These are phyloP conservation scores for Eudasyphora cyanicolor DNA, from an alignment of 2,888 invertebrate genomes.

Conservation along the genomic window DNA sequence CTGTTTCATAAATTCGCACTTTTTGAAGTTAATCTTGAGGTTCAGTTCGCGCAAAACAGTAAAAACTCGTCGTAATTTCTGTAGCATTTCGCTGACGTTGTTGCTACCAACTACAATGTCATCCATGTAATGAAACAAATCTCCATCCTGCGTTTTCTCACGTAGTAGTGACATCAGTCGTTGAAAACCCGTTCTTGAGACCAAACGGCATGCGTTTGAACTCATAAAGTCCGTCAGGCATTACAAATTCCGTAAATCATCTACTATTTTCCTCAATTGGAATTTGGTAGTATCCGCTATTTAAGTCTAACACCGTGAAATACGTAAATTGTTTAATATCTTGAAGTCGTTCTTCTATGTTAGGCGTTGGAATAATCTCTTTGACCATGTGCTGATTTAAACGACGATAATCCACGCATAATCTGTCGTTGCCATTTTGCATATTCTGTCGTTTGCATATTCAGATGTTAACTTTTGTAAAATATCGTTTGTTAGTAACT, in stretches of 20 bases:
- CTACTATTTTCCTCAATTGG: slow-evolving; percentile 19
- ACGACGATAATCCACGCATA: slow-evolving; percentile 49
- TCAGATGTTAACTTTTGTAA: slow-evolving; percentile 53
- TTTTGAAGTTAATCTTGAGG: slow-evolving; percentile 18
- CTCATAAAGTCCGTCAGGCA: slow-evolving; percentile 45
- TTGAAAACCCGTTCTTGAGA: slow-evolving; percentile 33
- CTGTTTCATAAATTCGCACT: slow-evolving; percentile 57
- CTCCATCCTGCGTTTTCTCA: slow-evolving; percentile 3
- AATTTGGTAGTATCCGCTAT: slow-evolving; percentile 52
- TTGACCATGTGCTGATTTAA: slow-evolving; percentile 54
- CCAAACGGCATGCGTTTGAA: slow-evolving; percentile 48
- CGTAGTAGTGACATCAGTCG: slow-evolving; percentile 45
- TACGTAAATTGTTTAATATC: slow-evolving; percentile 40
- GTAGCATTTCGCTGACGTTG: slow-evolving; percentile 41
- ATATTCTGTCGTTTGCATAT: slow-evolving; percentile 63
- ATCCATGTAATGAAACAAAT: slow-evolving; percentile 63
- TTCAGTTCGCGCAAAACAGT: neutral
- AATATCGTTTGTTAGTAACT: slow-evolving; percentile 57
- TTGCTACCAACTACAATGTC: slow-evolving; percentile 50
- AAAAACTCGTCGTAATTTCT: slow-evolving; percentile 37
- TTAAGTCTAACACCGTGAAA: slow-evolving; percentile 55
- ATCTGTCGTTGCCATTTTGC: slow-evolving; percentile 39
- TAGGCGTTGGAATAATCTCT: slow-evolving; percentile 58
- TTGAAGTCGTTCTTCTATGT: slow-evolving; percentile 61
- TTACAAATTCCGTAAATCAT: slow-evolving; percentile 11